Evolutionary conservation across 2,888 invertebrate genomes (phyloP).

Genomic region (Phengaris arion): DNA sequence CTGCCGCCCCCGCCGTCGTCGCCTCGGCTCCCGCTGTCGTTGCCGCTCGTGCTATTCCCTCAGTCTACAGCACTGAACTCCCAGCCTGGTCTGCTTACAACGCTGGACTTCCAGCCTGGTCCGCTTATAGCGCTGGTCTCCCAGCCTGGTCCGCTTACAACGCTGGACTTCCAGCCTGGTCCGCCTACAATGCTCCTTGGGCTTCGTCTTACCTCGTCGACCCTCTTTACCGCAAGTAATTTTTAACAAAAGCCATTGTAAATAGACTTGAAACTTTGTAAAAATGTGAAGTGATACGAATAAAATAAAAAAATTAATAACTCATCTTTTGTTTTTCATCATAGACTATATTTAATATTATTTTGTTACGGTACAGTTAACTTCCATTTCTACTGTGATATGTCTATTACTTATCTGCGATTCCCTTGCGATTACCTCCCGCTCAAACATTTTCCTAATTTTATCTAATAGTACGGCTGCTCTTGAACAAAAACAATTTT

Average conservation of each 20-base stretch:
- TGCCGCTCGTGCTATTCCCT: slow-evolving; percentile 37
- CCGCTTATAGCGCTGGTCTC: neutral
- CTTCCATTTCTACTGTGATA: no score
- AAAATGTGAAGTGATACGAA: neutral
- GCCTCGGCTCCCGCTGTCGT: slow-evolving; percentile 34
- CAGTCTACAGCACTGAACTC: slow-evolving; percentile 38
- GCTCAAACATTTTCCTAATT: no score
- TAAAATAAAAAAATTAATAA: slow-evolving; percentile 7
- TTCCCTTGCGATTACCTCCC: no score
- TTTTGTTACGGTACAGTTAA: no score
- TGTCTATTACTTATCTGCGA: no score
- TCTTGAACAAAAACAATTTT: no score
- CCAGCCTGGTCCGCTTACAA: neutral
- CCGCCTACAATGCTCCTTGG: slow-evolving; percentile 33
- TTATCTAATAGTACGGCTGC: no score
- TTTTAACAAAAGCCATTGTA: neutral
- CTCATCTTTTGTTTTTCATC: neutral
- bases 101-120: slow-evolving; percentile 5
- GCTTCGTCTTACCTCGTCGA: slow-evolving; percentile 29
- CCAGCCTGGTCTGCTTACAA: slow-evolving; percentile 34
- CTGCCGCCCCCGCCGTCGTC: slow-evolving; percentile 39
- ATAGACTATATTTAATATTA: no score
- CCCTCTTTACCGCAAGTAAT: slow-evolving; percentile 18
- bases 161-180: neutral
- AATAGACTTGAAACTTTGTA: slow-evolving; percentile 9